Evolutionary conservation across 2,888 invertebrate genomes (phyloP).

Genomic region (Conistra vaccinii): DNA sequence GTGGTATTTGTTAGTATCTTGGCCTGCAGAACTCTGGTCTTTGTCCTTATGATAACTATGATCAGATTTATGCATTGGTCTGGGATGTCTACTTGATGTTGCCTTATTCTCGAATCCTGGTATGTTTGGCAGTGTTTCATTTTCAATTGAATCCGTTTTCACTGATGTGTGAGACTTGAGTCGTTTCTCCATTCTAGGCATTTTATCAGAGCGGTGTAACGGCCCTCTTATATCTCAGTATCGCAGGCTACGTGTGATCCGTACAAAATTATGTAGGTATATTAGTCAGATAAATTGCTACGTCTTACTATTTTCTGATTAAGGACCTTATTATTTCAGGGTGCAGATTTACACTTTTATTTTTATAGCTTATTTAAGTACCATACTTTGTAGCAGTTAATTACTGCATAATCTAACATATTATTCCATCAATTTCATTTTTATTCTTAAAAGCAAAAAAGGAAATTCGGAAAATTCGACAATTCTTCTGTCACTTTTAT

Average conservation of each 20-base stretch:
- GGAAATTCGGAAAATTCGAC: not conserved
- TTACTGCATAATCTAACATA: not conserved
- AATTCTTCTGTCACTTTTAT: conserved; percentile 28
- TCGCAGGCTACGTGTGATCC: not conserved
- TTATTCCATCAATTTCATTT: not conserved
- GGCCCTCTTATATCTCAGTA: conserved; percentile 8
- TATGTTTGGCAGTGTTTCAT: conserved; percentile 72
- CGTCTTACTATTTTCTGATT: not conserved
- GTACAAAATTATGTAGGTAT: not conserved
- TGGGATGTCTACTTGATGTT: conserved; percentile 18
- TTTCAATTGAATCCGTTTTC: conserved; percentile 75
- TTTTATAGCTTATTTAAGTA: not conserved
- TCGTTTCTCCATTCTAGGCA: conserved; percentile 35
- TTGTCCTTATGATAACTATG: conserved; percentile 12
- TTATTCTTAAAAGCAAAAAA: not conserved
- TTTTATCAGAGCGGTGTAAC: conserved; percentile 25
- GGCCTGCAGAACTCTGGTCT: conserved; percentile 13
- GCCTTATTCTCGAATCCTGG: conserved; percentile 58
- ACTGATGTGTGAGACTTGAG: conserved; percentile 55
- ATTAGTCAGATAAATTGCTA: not conserved
- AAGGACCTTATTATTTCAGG: conserved; percentile 1
- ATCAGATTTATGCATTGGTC: conserved; percentile 23
- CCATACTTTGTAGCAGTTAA: conserved; percentile 7
- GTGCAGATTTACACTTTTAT: not conserved
- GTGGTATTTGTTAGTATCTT: conserved; percentile 33